Conservation (phyloP, 2,888 invertebrate species). For the Xanthorhoe designata region DNA sequence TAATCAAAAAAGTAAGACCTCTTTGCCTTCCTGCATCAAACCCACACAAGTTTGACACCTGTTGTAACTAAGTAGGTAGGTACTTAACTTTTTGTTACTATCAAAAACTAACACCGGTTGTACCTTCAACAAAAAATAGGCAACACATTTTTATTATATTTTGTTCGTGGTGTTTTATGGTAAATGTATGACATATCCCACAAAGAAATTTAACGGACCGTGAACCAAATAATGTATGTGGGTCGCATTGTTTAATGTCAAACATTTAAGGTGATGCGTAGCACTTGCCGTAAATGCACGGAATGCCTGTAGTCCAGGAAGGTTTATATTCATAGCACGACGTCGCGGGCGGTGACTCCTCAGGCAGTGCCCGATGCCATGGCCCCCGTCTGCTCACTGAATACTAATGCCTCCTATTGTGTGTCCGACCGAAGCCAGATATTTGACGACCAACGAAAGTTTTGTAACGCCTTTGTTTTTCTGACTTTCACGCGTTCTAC, state of each 20-base stretch:
- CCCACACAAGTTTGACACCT: conserved; percentile 49
- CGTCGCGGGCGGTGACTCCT: conserved; percentile 78
- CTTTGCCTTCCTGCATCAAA: conserved; percentile 46
- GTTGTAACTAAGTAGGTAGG: conserved; percentile 14
- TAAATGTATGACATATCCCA: conserved; percentile 51
- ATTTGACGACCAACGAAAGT: conserved; percentile 70
- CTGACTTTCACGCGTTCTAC: conserved; percentile 69
- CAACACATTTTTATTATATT: conserved; percentile 11
- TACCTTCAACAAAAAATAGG: conserved; percentile 48
- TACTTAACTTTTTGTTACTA: neutral
- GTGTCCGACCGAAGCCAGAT: conserved; percentile 61
- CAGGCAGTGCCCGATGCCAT: conserved; percentile 71
- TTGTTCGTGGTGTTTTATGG: conserved; percentile 40
- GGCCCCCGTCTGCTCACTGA: conserved; percentile 65
- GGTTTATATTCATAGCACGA: conserved; percentile 77
- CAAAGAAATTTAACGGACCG: conserved; percentile 72
- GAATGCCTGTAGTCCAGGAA: conserved; percentile 66
- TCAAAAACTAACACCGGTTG: conserved; percentile 43
- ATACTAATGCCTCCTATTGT: conserved; percentile 79
- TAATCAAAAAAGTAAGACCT: conserved; percentile 35
- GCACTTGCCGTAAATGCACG: conserved; percentile 62
- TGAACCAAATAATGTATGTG: conserved; percentile 72
- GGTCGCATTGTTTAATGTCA: conserved; percentile 72
- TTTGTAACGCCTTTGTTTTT: conserved; percentile 78
- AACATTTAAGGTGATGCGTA: conserved; percentile 67